Evolutionary conservation across 2,888 invertebrate species (phyloP), one percentile per base, ranked within the genome.

Genomic region (Drosophila emarginata): DNA sequence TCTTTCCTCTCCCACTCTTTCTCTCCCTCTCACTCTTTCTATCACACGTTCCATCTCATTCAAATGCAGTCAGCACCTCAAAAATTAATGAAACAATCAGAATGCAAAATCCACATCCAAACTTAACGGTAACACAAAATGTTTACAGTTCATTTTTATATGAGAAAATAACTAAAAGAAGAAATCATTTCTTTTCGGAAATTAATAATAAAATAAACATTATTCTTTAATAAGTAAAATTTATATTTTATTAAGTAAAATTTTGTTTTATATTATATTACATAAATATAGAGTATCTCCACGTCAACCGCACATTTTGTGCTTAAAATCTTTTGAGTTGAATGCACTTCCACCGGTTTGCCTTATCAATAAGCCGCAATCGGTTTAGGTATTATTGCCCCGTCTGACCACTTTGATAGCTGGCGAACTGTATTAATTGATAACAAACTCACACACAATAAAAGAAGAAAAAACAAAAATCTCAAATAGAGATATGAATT

Each of bases 361-460:
- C 21, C 54, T 54, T 54, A 54, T 54, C 54, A 11, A 32, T 26
- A 36, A 26, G 1, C n/a, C 6, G 6, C 14, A 54, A 32, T 18
- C 54, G 12, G 32, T 18, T 21, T 14, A 21, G 21, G 18, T 18
- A 53, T 32, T 15, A 7, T 23, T 23, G 45, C 50, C 15, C 11
- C 36, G 3, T 18, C 37, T 56, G 28, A 15, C 39, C 68, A 64
- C 79, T 78, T 75, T 79, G 72, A 84, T 78, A 78, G 69, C 86
- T 71, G 80, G 54, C 62, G 60, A 80, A 83, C 72, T 83, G 87
- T 86, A 77, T 51, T 75, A 78, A 82, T 78, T 84, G 87, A 84
- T 87, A 84, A 87, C 78, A 78, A 66, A 71, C 51, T 67, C 18
- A 45, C 15, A 45, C 21, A 67, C 26, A 32, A 7, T 5, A 23